Conservation (phyloP, 2,797 vertebrate genomes). For the Eulemur coronatus region DNA sequence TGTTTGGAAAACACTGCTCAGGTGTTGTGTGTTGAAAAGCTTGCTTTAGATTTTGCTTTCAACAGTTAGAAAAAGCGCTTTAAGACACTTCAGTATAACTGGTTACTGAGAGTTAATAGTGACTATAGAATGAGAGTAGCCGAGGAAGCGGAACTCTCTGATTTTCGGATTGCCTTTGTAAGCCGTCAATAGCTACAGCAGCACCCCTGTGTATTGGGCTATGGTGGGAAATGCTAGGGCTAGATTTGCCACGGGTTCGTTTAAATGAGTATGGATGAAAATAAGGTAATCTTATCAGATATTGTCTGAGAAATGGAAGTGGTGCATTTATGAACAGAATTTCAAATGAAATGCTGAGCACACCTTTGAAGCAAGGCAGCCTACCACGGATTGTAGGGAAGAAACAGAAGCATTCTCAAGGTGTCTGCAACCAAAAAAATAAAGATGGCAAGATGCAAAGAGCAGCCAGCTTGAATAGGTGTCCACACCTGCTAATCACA, state of each 20-base stretch:
- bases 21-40: background rate
- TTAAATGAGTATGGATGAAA: background rate
- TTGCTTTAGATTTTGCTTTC: background rate
- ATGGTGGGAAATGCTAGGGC: background rate
- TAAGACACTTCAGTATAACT: constrained; percentile 20
- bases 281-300: background rate
- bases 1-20: background rate
- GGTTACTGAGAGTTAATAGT: background rate
- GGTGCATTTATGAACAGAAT: background rate
- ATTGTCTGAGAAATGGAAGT: background rate
- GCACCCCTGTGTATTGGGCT: background rate
- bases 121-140: background rate
- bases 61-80: background rate
- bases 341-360: background rate
- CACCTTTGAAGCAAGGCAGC: background rate
- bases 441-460: background rate
- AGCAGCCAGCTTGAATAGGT: background rate
- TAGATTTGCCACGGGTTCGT: background rate
- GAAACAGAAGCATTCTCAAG: background rate
- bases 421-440: background rate
- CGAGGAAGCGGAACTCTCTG: background rate
- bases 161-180: background rate
- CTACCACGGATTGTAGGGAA: background rate
- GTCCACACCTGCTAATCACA: background rate
- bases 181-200: background rate